A percentile compares a stretch with the other conserved stretches of the same genome.
Evolutionary conservation across 1,140 invertebrate species (phyloP).

Genomic region (Microvelia longipes): DNA sequence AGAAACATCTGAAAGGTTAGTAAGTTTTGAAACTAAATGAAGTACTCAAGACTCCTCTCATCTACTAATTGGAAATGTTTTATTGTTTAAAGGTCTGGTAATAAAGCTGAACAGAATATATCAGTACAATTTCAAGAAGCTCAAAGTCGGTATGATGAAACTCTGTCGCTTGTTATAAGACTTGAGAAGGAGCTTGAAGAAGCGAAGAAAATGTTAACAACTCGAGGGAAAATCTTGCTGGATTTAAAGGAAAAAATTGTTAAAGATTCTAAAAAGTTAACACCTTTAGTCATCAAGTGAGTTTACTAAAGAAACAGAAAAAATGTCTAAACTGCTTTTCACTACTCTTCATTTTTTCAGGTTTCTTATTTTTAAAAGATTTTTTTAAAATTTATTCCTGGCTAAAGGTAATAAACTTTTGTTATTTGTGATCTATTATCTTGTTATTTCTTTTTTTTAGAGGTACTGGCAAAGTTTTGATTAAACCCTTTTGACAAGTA

Average conservation of each 20-base stretch:
- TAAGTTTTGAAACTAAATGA: no score
- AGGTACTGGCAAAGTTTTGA: no score
- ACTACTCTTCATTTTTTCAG: background rate
- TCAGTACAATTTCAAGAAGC: background rate
- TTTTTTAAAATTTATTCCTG: no score
- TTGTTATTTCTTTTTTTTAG: no score
- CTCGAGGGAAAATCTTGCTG: background rate
- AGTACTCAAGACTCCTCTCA: no score
- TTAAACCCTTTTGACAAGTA: no score
- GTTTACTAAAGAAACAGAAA: background rate
- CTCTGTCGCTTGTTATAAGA: background rate
- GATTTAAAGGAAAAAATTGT: background rate
- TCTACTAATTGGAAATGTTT: no score
- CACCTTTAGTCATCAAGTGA: background rate
- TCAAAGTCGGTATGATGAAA: background rate
- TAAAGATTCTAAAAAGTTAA: background rate
- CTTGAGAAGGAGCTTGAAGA: background rate
- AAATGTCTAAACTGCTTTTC: background rate
- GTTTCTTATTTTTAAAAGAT: no score
- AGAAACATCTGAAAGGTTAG: background rate
- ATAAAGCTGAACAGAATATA: background rate
- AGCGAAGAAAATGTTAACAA: background rate
- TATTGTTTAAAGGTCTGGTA: no score
- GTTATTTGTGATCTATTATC: no score
- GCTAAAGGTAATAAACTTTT: no score